Percentiles rank a stretch among this genome's conserved stretches.
Conservation (phyloP, 2,888 invertebrate species). For the Leptinotarsa juncta region DNA sequence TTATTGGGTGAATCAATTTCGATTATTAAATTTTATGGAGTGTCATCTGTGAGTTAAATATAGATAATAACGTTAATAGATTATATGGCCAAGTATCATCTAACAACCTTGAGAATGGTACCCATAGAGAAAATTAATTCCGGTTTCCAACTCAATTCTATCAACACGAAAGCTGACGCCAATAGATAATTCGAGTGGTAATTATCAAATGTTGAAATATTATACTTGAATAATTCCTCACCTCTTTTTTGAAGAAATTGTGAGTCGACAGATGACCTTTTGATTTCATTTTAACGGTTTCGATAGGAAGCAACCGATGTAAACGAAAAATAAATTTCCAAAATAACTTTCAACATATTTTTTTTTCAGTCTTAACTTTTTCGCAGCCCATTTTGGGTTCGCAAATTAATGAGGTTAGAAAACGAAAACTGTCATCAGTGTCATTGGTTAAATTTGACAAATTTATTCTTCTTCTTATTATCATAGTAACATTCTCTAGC, state of each 20-base stretch:
- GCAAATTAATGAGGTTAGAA: constrained; percentile 38
- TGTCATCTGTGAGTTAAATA: neutral
- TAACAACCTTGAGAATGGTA: constrained; percentile 1
- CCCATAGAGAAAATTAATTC: neutral
- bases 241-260: constrained; percentile 29
- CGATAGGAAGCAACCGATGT: constrained; percentile 3
- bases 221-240: neutral
- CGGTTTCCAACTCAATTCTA: neutral
- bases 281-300: constrained; percentile 39
- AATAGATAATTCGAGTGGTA: neutral
- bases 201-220: neutral
- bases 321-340: constrained; percentile 6
- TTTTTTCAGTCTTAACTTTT: constrained; percentile 41
- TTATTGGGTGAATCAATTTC: neutral
- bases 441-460: neutral
- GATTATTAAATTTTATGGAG: neutral
- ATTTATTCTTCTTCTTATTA: too few species aligned
- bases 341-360: constrained; percentile 31
- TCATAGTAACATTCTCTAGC: too few species aligned
- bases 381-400: constrained; percentile 40
- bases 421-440: neutral
- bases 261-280: constrained; percentile 45
- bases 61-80: neutral
- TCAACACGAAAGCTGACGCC: neutral
- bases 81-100: constrained; percentile 4